phyloP scores from a whole-genome alignment of 1,140 invertebrate species.

The Pentalonia nigronervosa region DNA sequence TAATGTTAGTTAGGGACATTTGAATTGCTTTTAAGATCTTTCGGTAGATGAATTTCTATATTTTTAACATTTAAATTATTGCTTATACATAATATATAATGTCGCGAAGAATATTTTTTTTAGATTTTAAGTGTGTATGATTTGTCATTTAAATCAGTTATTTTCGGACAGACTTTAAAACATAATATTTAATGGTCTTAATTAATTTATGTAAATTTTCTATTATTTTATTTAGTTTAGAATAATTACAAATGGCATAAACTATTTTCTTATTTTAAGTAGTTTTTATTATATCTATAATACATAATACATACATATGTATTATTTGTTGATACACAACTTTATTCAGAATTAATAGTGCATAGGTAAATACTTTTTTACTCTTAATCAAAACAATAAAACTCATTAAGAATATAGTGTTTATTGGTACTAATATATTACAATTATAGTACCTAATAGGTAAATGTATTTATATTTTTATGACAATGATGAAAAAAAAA shows the following conservation, averaged over 20 bases:
- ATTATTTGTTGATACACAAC: neutral
- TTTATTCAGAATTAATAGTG: slow-evolving; percentile 11
- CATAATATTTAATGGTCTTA: neutral
- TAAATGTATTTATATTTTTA: neutral
- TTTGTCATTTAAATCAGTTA: slow-evolving; percentile 7
- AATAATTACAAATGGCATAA: neutral
- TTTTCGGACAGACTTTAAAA: neutral
- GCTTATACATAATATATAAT: neutral
- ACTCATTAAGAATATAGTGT: neutral
- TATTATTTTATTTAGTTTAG: neutral
- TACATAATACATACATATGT: neutral
- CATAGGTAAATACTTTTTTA: neutral
- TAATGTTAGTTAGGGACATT: slow-evolving; percentile 12
- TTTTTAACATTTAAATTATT: slow-evolving; percentile 5
- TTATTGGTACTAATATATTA: neutral
- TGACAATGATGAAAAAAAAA: neutral
- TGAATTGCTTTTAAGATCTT: neutral
- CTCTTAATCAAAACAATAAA: neutral
- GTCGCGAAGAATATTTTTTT: neutral
- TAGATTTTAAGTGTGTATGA: neutral
- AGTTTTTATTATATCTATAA: neutral
- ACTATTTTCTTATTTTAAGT: neutral
- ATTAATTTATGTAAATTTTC: neutral
- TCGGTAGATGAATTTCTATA: neutral
- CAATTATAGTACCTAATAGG: neutral